These are phyloP conservation scores for human (Homo sapiens) DNA, from an alignment of 2,113 vertebrate species.

Conservation along the genomic window GRCh38 chr20:5080001-5080500, in stretches of 20 bases:
- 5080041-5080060: constrained; percentile 21
- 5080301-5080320: not conserved
- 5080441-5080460: not conserved
- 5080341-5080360: not conserved
- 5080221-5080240: too few species aligned
- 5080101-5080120: constrained; percentile 19
- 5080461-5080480: not conserved
- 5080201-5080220: not conserved
- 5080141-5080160: not conserved
- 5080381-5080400: constrained; percentile 39
- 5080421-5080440: not conserved
- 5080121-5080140: not conserved
- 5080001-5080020: too few species aligned
- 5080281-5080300: not conserved
- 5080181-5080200: not conserved
- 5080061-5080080: not conserved
- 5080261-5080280: not conserved
- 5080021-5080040: not conserved
- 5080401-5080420: constrained; percentile 12
- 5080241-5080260: too few species aligned
- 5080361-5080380: constrained; percentile 52
- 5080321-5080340: not conserved
- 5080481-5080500: not conserved
- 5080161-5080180: not conserved
- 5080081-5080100: not conserved